Evolutionary conservation across 2,113 vertebrate species (phyloP), one percentile per base, ranked within the genome.

Genomic region (Alces alces): DNA sequence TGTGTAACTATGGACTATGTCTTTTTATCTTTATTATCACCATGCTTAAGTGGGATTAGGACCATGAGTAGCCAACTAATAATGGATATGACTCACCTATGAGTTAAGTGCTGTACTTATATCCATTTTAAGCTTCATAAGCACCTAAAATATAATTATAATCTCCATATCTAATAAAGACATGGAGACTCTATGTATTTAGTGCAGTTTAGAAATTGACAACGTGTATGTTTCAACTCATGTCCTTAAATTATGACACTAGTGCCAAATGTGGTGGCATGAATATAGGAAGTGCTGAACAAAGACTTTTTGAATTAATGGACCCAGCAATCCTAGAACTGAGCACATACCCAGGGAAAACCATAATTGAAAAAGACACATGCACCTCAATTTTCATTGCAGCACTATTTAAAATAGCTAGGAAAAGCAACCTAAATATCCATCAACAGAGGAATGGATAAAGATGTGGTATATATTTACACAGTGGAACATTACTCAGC

Each of bases 101-200:
- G 45, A 60, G 16, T 79, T 54, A 58, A 28, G 13, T 66, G 39
- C 9, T 50, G 1, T 58, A 14, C 2, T 66, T 43, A 23, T 17
- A 28, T 55, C 10, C 28, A 78, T 76, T 92, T 28, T 36, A 36
- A 83, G 6, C 7, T 50, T 70, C 43, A 60, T 66, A 61, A 87
- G 27, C 1, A 66, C 6, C 5, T n/a, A 27, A 60, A 2, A 57
- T 27, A 30, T 1, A 27, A 50, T 23, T 27, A 30, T 1, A 27
- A 50, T 23, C 5, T 78, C 27, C 1, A 13, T 39, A 79, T 30
- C 36, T 43, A 28, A 19, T 15, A 73, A 85, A 52, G 5, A 17
- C 3, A 5, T 16, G 3, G 15, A 86, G 33, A 10, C 0, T 60
- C 27, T 52, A 21, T 87, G 39, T 70, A 21, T 64, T 86, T n/a